Evolutionary conservation across 2,113 vertebrate genomes (phyloP).

Genomic region (Tachuris rubrigastra): DNA sequence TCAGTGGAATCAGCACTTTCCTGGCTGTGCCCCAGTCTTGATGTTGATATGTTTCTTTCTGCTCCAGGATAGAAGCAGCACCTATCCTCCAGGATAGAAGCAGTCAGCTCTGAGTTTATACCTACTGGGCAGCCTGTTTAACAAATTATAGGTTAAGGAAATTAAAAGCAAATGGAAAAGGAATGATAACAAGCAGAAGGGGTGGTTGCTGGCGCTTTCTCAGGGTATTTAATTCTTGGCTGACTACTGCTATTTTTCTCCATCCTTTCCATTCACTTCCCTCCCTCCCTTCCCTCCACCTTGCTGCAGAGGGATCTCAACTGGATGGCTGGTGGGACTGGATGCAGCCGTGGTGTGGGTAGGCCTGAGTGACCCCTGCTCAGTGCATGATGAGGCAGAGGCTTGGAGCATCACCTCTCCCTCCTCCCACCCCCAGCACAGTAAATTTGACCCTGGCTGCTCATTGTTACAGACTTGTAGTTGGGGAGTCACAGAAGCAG

Average conservation of each 20-base stretch:
- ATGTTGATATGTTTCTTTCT: neutral
- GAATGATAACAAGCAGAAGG: neutral
- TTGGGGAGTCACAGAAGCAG: accelerated
- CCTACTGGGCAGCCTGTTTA: neutral
- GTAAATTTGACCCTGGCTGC: neutral
- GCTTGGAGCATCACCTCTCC: neutral
- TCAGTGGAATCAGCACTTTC: neutral
- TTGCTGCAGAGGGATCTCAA: neutral
- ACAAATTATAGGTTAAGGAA: neutral
- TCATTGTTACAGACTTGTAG: accelerated
- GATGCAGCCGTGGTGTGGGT: neutral
- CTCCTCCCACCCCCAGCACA: neutral
- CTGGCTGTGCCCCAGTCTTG: neutral
- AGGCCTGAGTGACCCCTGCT: neutral
- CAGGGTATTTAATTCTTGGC: neutral
- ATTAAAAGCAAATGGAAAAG: neutral
- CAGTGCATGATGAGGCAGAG: accelerated
- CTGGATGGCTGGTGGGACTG: neutral
- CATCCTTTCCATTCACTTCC: neutral
- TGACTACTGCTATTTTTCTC: neutral
- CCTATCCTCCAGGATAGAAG: neutral
- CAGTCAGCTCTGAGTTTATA: neutral
- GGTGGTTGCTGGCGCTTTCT: neutral
- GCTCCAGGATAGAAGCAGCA: neutral
- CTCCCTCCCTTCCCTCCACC: neutral